Base-by-base conservation (phyloP, 2,113 vertebrate genomes). In the Columba janthina region DNA sequence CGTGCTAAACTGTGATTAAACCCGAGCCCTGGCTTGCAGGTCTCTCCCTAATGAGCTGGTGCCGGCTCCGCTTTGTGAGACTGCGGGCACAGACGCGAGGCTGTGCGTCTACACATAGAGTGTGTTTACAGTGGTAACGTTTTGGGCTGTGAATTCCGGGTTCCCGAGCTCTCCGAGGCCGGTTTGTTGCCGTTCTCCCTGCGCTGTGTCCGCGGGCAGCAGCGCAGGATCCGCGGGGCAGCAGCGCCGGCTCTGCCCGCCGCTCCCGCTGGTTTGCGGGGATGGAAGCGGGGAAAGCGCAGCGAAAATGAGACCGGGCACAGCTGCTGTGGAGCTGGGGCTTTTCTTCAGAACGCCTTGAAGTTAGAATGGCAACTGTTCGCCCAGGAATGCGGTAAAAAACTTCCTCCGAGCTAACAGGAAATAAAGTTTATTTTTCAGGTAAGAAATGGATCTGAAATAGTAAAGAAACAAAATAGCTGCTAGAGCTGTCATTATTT, bases 251-350 rank as follows among this genome's bases (percentile, higher is more conserved):
- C 44, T 46, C 21, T 50, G 48, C 44, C 2, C 21, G 9, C 28
- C 8, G 26, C 9, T 1, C 24, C 46, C 6, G 1, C 32, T 34
- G 5, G 0, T 8, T 51, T 6, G 2, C 6, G 0, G 5, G 50
- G 3, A 1, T 1, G 1, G 5, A 3, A 56, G 3, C 34, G 9
- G 11, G 10, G 46, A 3, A 15, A 38, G 0, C 4, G 2, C 14
- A 1, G 24, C 5, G 64, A 9, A 2, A 42, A 5, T 5, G 25
- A 7, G 40, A 4, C 18, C 18, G 5, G 31, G 15, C n/a, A 13
- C 12, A 1, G 76, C 81, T 9, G 11, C 2, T 4, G 2, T 0
- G 54, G 5, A 67, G 3, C 32, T 2, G 4, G 25, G 73, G 6
- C 15, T 82, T 69, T 18, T 20, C 60, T 40, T 12, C 31, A 5